Percentiles rank a stretch among this genome's conserved stretches.
Conservation (phyloP, 2,888 invertebrate species). For the Xiphydria camelus region DNA sequence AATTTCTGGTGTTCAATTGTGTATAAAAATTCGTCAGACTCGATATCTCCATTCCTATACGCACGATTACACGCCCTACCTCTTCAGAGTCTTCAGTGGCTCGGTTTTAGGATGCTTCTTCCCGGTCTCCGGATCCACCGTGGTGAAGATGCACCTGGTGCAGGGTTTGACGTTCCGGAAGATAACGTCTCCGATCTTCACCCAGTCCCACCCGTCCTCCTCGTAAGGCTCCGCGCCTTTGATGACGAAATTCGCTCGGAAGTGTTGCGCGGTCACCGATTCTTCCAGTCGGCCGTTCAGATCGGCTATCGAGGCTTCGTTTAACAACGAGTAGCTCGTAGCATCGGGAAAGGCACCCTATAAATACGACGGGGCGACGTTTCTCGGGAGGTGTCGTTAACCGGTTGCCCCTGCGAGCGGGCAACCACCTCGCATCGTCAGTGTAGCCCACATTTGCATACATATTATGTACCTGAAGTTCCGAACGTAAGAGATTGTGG, state of each 20-base stretch:
- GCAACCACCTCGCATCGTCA: too few species aligned
- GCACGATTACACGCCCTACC: too few species aligned
- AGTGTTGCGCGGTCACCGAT: slow-evolving; percentile 62
- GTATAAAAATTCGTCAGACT: too few species aligned
- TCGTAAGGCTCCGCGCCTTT: slow-evolving; percentile 64
- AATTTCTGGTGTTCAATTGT: too few species aligned
- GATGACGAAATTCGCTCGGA: slow-evolving; percentile 73
- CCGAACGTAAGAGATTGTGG: too few species aligned
- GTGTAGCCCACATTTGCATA: too few species aligned
- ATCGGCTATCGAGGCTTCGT: slow-evolving; percentile 69
- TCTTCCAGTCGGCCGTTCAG: slow-evolving; percentile 65
- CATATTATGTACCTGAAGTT: too few species aligned
- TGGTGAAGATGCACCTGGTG: slow-evolving; percentile 72
- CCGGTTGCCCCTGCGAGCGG: too few species aligned
- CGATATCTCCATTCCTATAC: too few species aligned
- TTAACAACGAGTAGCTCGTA: slow-evolving; percentile 70
- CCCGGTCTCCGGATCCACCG: slow-evolving; percentile 70
- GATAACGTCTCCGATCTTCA: slow-evolving; percentile 68
- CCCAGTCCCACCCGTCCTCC: slow-evolving; percentile 74
- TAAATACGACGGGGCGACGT: slow-evolving; percentile 19
- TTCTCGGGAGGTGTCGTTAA: too few species aligned
- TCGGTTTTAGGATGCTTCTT: slow-evolving; percentile 64
- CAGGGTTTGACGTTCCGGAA: slow-evolving; percentile 71
- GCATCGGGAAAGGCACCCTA: slow-evolving; percentile 71
- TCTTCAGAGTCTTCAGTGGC: slow-evolving; percentile 69